These are phyloP conservation scores for Uloborus diversus DNA, from an alignment of 1,140 invertebrate genomes.

Conservation along the genomic window DNA sequence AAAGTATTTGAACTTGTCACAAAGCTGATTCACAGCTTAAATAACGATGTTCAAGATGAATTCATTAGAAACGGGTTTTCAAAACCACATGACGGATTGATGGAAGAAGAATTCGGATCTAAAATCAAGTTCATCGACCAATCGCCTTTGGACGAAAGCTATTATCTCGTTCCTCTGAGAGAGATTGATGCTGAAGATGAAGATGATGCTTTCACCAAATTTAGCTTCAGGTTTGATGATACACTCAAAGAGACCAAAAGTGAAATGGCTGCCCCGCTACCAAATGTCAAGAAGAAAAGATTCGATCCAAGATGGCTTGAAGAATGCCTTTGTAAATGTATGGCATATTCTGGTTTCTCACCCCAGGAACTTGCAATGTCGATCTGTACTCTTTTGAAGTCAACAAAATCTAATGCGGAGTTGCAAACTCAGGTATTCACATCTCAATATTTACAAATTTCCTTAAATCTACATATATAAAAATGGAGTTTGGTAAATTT, in stretches of 20 bases:
- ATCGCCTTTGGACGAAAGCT: constrained; percentile 26
- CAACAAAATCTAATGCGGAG: constrained; percentile 74
- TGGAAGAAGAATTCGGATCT: constrained; percentile 60
- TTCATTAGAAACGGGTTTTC: constrained; percentile 14
- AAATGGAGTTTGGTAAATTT: too few species aligned
- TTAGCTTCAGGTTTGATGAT: constrained; percentile 41
- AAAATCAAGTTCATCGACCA: constrained; percentile 59
- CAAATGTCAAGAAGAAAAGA: background rate
- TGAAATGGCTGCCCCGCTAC: background rate
- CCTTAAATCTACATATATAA: too few species aligned
- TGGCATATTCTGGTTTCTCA: constrained; percentile 35
- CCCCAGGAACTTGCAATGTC: constrained; percentile 71
- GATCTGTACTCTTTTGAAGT: constrained; percentile 72
- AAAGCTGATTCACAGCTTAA: constrained; percentile 57
- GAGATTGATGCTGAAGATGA: background rate
- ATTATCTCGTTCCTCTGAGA: constrained; percentile 12
- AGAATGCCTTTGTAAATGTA: constrained; percentile 48
- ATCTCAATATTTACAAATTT: too few species aligned
- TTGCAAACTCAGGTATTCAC: constrained; percentile 81
- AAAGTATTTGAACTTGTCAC: constrained; percentile 62
- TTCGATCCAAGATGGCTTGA: constrained; percentile 51
- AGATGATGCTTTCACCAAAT: constrained; percentile 9
- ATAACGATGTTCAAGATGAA: background rate
- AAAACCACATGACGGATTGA: background rate
- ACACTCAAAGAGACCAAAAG: background rate